Evolutionary conservation across 2,113 vertebrate genomes (phyloP), one percentile per base, ranked within the genome.

Genomic region (Paralichthys olivaceus): DNA sequence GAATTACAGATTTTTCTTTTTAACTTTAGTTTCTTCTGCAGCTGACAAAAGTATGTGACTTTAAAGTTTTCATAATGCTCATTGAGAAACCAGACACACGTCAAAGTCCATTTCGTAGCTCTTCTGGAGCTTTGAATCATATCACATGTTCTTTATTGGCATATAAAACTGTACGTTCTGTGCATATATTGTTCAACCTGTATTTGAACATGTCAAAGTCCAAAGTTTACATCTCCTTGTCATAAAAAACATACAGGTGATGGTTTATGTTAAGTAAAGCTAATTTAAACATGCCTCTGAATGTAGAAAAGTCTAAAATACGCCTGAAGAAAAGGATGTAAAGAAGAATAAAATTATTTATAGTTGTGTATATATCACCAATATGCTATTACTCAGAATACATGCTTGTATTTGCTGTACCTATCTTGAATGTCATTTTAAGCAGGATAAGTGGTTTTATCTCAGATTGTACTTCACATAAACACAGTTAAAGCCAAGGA

Each of bases 361-460:
- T 47, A 47, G 14, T n/a, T 53, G 1, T 53, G 49, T 53, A 9
- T 22, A 17, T 19, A 19, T 19, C 1, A 49, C 19, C 45, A 7
- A 49, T 20, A 45, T 45, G 7, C 49, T 51, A 13, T 51, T 3
- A 19, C 20, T 51, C 49, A 53, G 19, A 49, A 19, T 49, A 40
- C 12, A 40, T 8, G 12, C 37, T 19, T 49, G 19, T 49, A 19
- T 49, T 49, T 49, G 51, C 51, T n/a, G 2, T 4, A 49, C 57
- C 53, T 63, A 66, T 49, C 28, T 51, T 22, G 20, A 75, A 65
- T 65, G 26, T 28, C 43, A 77, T 53, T 70, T 75, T 53, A 57
- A 69, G 59, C 37, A 26, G 47, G 62, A 40, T 74, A 40, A 57
- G 37, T 51, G 60, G 65, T 79, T 77, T 81, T 77, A 69, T 82